Conservation (phyloP, 2,797 vertebrate genomes). For the Eospalax fontanierii region DNA sequence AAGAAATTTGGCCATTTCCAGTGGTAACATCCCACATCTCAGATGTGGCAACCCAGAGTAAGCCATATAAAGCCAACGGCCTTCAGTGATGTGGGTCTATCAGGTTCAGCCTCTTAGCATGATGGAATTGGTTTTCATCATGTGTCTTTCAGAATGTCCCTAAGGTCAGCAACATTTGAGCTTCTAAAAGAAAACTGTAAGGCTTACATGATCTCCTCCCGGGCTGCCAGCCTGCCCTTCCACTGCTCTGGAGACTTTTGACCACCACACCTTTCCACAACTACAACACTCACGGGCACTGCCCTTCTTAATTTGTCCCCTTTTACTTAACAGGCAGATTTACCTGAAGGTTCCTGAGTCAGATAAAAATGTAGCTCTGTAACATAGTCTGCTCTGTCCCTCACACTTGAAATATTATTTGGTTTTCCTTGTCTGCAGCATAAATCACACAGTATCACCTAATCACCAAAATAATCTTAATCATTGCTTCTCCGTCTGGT, state of each 20-base stretch:
- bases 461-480: slow-evolving; percentile 91
- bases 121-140: neutral
- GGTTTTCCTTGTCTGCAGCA: slow-evolving; percentile 75
- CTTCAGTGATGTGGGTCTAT: neutral
- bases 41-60: neutral
- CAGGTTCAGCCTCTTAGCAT: neutral
- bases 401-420: slow-evolving; percentile 58
- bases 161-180: neutral
- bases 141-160: neutral
- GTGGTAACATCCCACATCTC: neutral
- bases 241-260: too few relatives aligned
- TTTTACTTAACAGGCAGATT: slow-evolving; percentile 28
- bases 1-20: neutral
- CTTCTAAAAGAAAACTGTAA: neutral
- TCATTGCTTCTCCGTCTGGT: slow-evolving; percentile 91
- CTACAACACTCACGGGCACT: slow-evolving; percentile 66
- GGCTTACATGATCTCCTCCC: too few relatives aligned
- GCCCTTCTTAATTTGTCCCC: neutral
- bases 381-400: slow-evolving; percentile 48
- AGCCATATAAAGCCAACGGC: neutral
- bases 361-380: slow-evolving; percentile 62
- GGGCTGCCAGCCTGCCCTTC: too few relatives aligned
- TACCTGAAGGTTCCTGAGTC: neutral
- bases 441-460: slow-evolving; percentile 88
- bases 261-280: neutral